phyloP scores from a whole-genome alignment of 1,140 invertebrate species.

The Zelostemma sp. region DNA sequence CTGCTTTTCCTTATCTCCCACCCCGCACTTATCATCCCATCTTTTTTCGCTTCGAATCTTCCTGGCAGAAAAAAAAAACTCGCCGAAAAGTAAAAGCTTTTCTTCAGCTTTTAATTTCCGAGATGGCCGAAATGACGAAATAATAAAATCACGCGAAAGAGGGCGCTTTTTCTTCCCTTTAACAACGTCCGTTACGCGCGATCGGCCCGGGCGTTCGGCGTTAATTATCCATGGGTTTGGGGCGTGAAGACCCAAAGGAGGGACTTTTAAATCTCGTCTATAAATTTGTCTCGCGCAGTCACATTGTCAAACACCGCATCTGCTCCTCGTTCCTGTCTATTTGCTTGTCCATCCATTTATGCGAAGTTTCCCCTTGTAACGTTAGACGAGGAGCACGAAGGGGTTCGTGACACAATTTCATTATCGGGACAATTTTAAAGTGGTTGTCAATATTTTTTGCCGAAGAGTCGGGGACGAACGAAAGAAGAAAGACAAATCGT shows the following conservation, averaged over 20 bases:
- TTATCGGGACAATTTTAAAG: slow-evolving; percentile 69
- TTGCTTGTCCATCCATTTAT: slow-evolving; percentile 49
- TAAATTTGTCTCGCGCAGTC: slow-evolving; percentile 65
- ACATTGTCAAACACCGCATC: slow-evolving; percentile 62
- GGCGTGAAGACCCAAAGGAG: slow-evolving; percentile 27
- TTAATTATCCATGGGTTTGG: slow-evolving; percentile 58
- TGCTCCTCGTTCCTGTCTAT: slow-evolving; percentile 57
- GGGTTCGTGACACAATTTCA: slow-evolving; percentile 62
- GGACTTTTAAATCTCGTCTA: slow-evolving; percentile 59
- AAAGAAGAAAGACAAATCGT: too few species aligned
- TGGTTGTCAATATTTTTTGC: slow-evolving; percentile 56
- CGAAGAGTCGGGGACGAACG: too few species aligned
- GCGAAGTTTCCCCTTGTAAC: slow-evolving; percentile 19
- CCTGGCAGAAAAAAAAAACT: too few species aligned
- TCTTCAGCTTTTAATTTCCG: too few species aligned
- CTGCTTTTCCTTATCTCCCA: slow-evolving; percentile 40
- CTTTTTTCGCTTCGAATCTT: too few species aligned
- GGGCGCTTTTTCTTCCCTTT: slow-evolving; percentile 40
- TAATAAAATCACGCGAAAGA: too few species aligned
- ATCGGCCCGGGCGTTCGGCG: slow-evolving; percentile 62
- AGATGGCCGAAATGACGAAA: too few species aligned
- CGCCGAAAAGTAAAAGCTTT: too few species aligned
- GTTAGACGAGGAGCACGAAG: slow-evolving; percentile 40
- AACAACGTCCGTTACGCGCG: slow-evolving; percentile 65
- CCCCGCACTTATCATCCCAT: slow-evolving; percentile 20